phyloP scores from a whole-genome alignment of 23 tunicate species.

The Phallusia fumigata region DNA sequence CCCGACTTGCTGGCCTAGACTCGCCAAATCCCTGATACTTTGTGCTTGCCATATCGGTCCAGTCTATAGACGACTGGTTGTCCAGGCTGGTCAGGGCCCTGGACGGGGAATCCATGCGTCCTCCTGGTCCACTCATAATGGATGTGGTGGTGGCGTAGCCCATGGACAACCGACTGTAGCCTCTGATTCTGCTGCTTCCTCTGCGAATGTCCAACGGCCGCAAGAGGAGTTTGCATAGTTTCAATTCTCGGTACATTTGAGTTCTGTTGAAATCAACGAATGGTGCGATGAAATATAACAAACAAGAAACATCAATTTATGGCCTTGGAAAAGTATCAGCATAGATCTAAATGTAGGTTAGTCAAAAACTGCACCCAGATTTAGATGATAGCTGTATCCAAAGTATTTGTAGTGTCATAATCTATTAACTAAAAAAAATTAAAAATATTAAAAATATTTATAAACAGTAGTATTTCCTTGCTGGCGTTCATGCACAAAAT shows the following conservation, averaged over 20 bases:
- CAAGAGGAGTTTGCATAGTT: slow-evolving; percentile 66
- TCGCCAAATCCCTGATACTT: slow-evolving; percentile 24
- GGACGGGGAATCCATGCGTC: slow-evolving; percentile 51
- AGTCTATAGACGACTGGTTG: slow-evolving; percentile 57
- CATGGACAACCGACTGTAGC: slow-evolving; percentile 88
- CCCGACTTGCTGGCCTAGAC: slow-evolving; percentile 64
- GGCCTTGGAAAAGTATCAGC: no score
- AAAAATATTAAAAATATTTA: no score
- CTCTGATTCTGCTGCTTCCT: slow-evolving; percentile 92
- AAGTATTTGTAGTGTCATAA: no score
- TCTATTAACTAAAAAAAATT: no score
- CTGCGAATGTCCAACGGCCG: slow-evolving; percentile 78
- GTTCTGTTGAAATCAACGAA: slow-evolving; percentile 32
- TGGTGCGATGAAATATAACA: no score
- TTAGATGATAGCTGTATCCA: no score
- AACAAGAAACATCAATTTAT: no score
- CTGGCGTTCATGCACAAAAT: no score
- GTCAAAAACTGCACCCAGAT: no score
- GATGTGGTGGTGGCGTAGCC: slow-evolving; percentile 75
- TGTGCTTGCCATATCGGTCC: slow-evolving; percentile 59
- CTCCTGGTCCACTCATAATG: slow-evolving; percentile 34
- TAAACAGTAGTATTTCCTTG: no score
- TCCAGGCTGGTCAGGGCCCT: slow-evolving; percentile 48
- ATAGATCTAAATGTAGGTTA: no score
- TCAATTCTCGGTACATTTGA: slow-evolving; percentile 68